A percentile compares a stretch with the other conserved stretches of the same genome.
Conservation (phyloP, 2,113 vertebrate species). For the Onychostruthus taczanowskii region DNA sequence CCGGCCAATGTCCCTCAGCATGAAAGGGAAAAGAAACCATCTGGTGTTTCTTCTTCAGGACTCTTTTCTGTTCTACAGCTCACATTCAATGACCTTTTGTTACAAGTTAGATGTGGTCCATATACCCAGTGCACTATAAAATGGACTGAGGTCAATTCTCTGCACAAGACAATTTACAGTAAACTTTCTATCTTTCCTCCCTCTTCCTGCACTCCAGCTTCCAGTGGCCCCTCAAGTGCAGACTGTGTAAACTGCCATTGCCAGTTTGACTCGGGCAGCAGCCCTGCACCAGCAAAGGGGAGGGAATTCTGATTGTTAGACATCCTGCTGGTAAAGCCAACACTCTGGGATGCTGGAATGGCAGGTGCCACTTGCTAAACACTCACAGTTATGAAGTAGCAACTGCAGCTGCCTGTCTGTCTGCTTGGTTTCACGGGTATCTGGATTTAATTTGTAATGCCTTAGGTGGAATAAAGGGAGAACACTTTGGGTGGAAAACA, state of each 20-base stretch:
- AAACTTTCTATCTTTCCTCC: background rate
- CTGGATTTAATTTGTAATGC: background rate
- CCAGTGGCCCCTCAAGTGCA: background rate
- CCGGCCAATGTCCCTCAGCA: background rate
- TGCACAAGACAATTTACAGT: background rate
- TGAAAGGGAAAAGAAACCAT: background rate
- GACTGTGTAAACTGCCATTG: background rate
- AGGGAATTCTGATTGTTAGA: background rate
- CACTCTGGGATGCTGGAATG: rapidly evolving
- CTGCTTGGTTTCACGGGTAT: background rate
- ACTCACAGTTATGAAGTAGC: background rate
- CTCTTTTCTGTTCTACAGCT: background rate
- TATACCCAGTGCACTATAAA: background rate
- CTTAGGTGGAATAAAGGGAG: background rate
- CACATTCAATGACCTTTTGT: background rate
- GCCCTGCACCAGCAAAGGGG: background rate
- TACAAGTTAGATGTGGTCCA: background rate
- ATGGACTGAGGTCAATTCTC: background rate
- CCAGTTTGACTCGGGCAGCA: background rate
- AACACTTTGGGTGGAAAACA: background rate
- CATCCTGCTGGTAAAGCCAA: background rate
- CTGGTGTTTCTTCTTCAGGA: background rate
- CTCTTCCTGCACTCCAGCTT: background rate
- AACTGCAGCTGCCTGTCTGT: background rate
- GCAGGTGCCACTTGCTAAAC: background rate